These are phyloP conservation scores for Nannoperca obscura DNA, from an alignment of 2,797 vertebrate genomes.

Conservation along the genomic window DNA sequence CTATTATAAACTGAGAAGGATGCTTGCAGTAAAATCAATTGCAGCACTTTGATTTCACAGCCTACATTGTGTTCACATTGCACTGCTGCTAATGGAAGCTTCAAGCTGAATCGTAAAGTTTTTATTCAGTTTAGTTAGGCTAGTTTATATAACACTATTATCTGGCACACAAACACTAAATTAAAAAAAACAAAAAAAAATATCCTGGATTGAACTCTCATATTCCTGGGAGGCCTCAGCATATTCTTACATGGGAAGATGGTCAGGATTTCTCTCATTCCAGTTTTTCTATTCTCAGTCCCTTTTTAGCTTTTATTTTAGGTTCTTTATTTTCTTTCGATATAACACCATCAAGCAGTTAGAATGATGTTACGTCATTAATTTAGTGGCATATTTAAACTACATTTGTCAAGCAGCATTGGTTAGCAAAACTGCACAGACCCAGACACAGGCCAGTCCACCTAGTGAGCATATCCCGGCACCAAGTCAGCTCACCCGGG, in stretches of 20 bases:
- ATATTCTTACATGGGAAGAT: not conserved
- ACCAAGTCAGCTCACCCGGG: conserved; percentile 13
- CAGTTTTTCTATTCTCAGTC: not conserved
- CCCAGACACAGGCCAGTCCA: not conserved
- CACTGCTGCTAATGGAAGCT: not conserved
- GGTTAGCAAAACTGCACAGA: not conserved
- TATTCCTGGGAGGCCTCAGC: not conserved
- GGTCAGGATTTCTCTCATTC: too few relatives aligned
- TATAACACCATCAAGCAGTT: not conserved
- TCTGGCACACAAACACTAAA: not conserved
- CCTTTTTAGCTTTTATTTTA: not conserved
- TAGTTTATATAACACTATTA: not conserved
- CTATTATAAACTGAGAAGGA: conserved; percentile 13
- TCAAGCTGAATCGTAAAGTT: not conserved
- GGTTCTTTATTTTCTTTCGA: not conserved
- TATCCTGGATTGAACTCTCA: not conserved
- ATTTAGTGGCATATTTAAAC: not conserved
- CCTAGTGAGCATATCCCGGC: not conserved
- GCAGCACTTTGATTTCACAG: conserved; percentile 17
- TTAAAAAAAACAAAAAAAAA: not conserved
- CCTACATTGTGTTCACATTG: conserved; percentile 9
- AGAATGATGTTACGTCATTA: not conserved
- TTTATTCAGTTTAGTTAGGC: not conserved
- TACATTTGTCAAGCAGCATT: not conserved
- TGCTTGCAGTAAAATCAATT: conserved; percentile 16